Evolutionary conservation across 2,797 vertebrate species (phyloP).

Genomic region (Melanotaenia trifasciata): DNA sequence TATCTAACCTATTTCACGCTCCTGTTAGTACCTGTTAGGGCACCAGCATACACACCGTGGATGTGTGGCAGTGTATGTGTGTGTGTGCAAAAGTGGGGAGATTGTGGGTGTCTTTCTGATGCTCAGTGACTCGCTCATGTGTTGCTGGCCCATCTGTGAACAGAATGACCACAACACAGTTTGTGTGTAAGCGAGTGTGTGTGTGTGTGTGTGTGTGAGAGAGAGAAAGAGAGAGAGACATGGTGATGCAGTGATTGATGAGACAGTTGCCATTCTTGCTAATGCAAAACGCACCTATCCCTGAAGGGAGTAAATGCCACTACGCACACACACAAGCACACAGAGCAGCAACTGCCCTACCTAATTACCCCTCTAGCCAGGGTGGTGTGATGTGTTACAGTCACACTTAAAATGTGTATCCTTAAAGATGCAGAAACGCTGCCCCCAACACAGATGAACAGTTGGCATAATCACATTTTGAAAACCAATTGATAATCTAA

Average conservation of each 20-base stretch:
- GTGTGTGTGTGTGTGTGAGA: conserved; percentile 23
- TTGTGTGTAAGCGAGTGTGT: conserved; percentile 36
- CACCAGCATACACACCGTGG: conserved; percentile 44
- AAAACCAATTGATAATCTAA: background rate
- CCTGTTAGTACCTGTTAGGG: conserved; percentile 73
- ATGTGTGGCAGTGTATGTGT: conserved; percentile 36
- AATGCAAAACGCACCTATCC: conserved; percentile 80
- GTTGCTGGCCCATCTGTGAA: conserved; percentile 91
- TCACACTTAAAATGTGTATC: conserved; percentile 34
- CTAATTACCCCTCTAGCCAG: conserved; percentile 69
- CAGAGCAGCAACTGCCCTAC: conserved; percentile 52
- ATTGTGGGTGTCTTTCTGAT: conserved; percentile 71
- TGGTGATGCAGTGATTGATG: conserved; percentile 85
- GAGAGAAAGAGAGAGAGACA: conserved; percentile 65
- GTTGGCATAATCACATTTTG: background rate
- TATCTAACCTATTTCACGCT: conserved; percentile 82
- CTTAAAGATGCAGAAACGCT: conserved; percentile 22
- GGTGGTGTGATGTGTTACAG: conserved; percentile 55
- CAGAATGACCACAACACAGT: conserved; percentile 75
- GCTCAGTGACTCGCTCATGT: conserved; percentile 83
- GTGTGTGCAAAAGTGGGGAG: conserved; percentile 52
- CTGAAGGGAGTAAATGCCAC: conserved; percentile 77
- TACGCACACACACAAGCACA: conserved; percentile 51
- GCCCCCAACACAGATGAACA: background rate
- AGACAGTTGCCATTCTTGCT: conserved; percentile 90